Base-by-base conservation (phyloP, 1,140 invertebrate genomes). In the Drosophila grimshawi region DNA sequence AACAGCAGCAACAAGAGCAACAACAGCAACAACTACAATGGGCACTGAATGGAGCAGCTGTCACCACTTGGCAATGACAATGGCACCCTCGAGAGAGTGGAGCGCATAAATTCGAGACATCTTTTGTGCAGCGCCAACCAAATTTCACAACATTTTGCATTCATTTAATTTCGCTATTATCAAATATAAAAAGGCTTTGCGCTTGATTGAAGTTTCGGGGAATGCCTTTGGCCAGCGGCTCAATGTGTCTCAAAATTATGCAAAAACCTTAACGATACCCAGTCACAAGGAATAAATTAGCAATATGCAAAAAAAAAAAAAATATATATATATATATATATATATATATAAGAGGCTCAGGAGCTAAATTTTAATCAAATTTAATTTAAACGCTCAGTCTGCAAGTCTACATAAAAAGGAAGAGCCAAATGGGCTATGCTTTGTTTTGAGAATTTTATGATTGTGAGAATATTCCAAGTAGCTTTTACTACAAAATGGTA, bases 111-210 rank as follows among this genome's bases (percentile, higher is more conserved):
- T 86, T 89, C 51, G 62, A 78, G 77, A 55, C 80, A 74, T 80
- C 85, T 72, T 86, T 88, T 86, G 83, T 86, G 77, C 69, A 76
- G 68, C 51, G 35, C 45, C 57, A 75, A 61, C 75, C 63, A 79
- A 80, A 83, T 76, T 82, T 78, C 76, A 66, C 67, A 88, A 86
- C 82, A 69, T 79, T 86, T 86, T 83, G 82, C 82, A 88, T 86
- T 86, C 82, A 86, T 89, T 89, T 86, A 80, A 88, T 89, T 88
- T 88, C 41, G 79, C 83, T 88, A 88, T 88, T 88, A 88, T 78
- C 80, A 80, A 78, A 86, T 66, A 89, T 80, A 81, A 85, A 88
- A 88, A 90, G 85, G 85, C 85, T 88, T 88, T 88, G 85, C 67
- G 78, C 85, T 79, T 88, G 85, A 88, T 88, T 88, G 79, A 82